Percentiles rank a stretch among this genome's conserved stretches.
Conservation (phyloP, 2,113 vertebrate species). For the Sorex fumeus region DNA sequence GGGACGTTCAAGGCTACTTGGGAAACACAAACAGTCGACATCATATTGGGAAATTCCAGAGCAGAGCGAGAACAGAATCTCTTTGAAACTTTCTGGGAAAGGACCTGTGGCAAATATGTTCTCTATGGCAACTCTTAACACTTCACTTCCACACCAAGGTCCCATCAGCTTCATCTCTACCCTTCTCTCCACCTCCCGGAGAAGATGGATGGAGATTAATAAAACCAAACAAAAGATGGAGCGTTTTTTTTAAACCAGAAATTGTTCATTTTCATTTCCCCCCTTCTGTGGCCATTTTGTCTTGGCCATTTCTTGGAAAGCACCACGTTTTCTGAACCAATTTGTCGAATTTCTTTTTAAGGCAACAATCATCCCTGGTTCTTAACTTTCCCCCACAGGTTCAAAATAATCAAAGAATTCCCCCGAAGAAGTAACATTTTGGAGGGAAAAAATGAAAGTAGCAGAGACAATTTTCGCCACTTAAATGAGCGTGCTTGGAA, state of each 20-base stretch:
- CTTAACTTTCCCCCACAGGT: slow-evolving; percentile 64
- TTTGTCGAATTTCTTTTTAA: slow-evolving; percentile 44
- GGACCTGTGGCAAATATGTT: not conserved
- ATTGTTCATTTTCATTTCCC: not conserved
- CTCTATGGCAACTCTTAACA: not conserved
- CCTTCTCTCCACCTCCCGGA: accelerated
- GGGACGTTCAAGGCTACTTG: not conserved
- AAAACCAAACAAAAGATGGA: not conserved
- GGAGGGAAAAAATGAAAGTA: slow-evolving; percentile 29
- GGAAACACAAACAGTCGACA: not conserved
- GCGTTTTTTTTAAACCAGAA: not conserved
- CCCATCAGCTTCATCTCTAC: not conserved
- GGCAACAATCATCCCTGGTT: slow-evolving; percentile 26
- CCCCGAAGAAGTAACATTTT: slow-evolving; percentile 41
- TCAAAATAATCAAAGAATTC: slow-evolving; percentile 40
- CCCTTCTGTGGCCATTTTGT: not conserved
- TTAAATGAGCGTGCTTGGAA: slow-evolving; percentile 30
- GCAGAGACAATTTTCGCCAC: not conserved
- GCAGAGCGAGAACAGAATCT: not conserved
- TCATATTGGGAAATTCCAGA: not conserved
- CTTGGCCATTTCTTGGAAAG: slow-evolving; percentile 1
- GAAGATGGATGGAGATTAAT: not conserved
- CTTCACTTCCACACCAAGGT: not conserved
- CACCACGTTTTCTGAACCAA: slow-evolving; percentile 6
- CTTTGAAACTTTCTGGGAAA: slow-evolving; percentile 6